Base-by-base conservation (phyloP, 2,797 vertebrate genomes). In the Moxostoma hubbsi region DNA sequence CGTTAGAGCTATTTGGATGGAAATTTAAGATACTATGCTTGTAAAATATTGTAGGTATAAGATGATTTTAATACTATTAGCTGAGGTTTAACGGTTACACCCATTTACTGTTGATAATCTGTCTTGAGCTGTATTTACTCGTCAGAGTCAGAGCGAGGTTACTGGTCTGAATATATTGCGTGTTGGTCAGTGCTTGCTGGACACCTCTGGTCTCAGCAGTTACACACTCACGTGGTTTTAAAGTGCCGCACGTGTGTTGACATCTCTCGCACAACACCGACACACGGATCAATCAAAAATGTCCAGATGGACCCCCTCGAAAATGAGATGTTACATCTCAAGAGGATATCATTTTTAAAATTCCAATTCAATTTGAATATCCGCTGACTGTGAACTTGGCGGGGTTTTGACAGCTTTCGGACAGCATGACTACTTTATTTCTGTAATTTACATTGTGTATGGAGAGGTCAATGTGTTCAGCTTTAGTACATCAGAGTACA, bases 181-280 rank as follows among this genome's bases (percentile, higher is more conserved):
- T 4, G 50, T 13, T 63, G 24, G 16, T 75, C 51, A 53, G 36
- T 36, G 36, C 65, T n/a, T 66, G 43, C 51, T 46, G 43, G 51
- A 55, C 51, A 43, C 61, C 11, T 62, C 61, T 62, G 61, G 45
- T 45, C 61, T 64, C 43, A 65, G 73, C 51, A n/a, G n/a, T 18
- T 16, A 54, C n/a, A 18, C n/a, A 6, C 43, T 36, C 61, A 79
- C 77, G 61, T 79, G 77, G 69, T 72, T 57, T 58, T 47, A 50
- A 66, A 66, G 69, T 72, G 51, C 59, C 77, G 77, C 36, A 36
- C 36, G 36, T 36, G 36, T 36, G 36, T 36, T 36, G 36, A 36
- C 36, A 36, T 36, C 36, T 36, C 36, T 36, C 36, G 36, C 36
- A 36, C 36, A 36, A 36, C 55, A 51, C 75, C 18, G 65, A 69